These are phyloP conservation scores for Meteorus sp. DNA, from an alignment of 1,140 invertebrate species.

Conservation along the genomic window DNA sequence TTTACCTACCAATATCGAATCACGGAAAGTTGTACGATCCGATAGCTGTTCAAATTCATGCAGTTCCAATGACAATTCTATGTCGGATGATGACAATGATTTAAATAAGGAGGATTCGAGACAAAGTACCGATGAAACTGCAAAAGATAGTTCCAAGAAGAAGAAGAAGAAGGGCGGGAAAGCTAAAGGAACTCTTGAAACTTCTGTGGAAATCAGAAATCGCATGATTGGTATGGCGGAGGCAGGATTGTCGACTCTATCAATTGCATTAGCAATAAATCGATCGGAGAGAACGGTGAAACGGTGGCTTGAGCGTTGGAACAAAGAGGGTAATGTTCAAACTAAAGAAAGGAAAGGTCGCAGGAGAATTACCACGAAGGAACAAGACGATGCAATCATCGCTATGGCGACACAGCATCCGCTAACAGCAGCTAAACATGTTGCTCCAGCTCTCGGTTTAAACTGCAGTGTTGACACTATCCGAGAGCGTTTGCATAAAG, in stretches of 20 bases:
- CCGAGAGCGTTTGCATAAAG: constrained; percentile 54
- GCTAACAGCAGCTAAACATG: constrained; percentile 54
- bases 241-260: constrained; percentile 55
- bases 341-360: constrained; percentile 57
- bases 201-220: constrained; percentile 56
- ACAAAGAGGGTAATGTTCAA: constrained; percentile 57
- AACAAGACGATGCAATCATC: constrained; percentile 54
- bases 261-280: constrained; percentile 55
- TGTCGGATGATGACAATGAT: constrained; percentile 33
- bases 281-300: constrained; percentile 57
- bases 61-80: constrained; percentile 38
- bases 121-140: constrained; percentile 14
- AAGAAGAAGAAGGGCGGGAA: constrained; percentile 54
- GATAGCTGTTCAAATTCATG: constrained; percentile 39
- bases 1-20: background rate
- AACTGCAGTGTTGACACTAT: constrained; percentile 57
- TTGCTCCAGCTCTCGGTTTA: constrained; percentile 52
- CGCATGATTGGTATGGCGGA: constrained; percentile 59
- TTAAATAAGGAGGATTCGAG: constrained; percentile 29
- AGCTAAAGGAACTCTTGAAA: constrained; percentile 55
- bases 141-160: constrained; percentile 3
- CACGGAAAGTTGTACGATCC: constrained; percentile 1
- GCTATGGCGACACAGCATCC: constrained; percentile 56
- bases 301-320: constrained; percentile 55
- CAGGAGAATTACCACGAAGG: constrained; percentile 55